Percentiles rank a stretch among this genome's conserved stretches.
These are phyloP conservation scores for Sclerurus mexicanus DNA, from an alignment of 2,113 vertebrate genomes.

Conservation along the genomic window DNA sequence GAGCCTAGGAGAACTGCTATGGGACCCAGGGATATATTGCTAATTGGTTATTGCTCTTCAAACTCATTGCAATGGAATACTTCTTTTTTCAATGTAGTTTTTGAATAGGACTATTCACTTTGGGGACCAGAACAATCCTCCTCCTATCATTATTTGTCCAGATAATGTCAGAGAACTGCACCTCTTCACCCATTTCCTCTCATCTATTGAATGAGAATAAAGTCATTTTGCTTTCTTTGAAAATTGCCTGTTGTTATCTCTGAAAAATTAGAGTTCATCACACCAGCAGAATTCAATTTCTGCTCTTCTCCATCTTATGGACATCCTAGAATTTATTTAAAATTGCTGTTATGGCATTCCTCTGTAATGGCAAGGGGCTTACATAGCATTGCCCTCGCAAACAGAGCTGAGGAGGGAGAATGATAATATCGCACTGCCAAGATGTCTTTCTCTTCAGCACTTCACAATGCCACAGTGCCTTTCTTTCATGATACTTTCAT, in stretches of 20 bases:
- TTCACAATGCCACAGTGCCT: not conserved
- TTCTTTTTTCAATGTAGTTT: not conserved
- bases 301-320: not conserved
- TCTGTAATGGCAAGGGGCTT: not conserved
- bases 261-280: conserved; percentile 7
- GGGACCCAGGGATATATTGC: not conserved
- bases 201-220: not conserved
- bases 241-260: not conserved
- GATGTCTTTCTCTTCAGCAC: not conserved
- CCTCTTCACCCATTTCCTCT: not conserved
- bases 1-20: not conserved
- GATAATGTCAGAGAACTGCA: not conserved
- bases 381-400: not conserved
- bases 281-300: not conserved
- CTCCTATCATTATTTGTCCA: not conserved
- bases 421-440: not conserved
- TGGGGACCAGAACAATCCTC: not conserved
- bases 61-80: not conserved
- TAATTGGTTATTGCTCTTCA: not conserved
- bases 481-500: not conserved
- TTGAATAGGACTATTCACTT: not conserved
- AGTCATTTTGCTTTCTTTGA: not conserved
- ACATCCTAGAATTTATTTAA: not conserved
- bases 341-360: not conserved
- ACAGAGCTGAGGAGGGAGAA: not conserved